A percentile compares a stretch with the other conserved stretches of the same genome.
phyloP scores from a whole-genome alignment of 2,888 invertebrate species.

The Bugulina stolonifera region DNA sequence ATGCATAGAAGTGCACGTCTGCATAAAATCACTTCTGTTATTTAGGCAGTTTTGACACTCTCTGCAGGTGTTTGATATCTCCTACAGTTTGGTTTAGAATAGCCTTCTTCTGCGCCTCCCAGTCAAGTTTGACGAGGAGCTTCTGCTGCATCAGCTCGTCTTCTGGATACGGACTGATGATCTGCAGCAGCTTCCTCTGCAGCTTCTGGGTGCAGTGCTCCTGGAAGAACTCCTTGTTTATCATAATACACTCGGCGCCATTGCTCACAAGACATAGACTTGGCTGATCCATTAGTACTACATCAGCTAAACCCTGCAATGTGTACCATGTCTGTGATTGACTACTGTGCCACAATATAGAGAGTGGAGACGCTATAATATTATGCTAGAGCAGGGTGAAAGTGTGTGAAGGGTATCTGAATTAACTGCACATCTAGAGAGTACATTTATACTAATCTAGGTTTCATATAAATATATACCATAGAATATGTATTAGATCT shows the following conservation, averaged over 20 bases:
- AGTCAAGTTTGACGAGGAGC: conserved; percentile 36
- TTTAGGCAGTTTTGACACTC: background rate
- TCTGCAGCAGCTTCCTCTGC: conserved; percentile 31
- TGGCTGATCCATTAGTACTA: conserved; percentile 39
- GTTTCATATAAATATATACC: too few relatives aligned
- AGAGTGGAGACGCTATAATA: too few relatives aligned
- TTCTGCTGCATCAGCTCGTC: conserved; percentile 37
- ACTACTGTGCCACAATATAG: too few relatives aligned
- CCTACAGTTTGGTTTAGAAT: background rate
- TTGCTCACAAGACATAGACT: conserved; percentile 42
- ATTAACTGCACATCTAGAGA: too few relatives aligned
- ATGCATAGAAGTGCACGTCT: too few relatives aligned
- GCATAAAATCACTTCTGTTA: too few relatives aligned
- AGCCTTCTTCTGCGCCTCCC: conserved; percentile 36
- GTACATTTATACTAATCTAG: too few relatives aligned
- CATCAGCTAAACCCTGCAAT: conserved; percentile 41
- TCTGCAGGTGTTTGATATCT: background rate
- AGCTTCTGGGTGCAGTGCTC: conserved; percentile 36
- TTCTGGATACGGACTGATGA: conserved; percentile 36
- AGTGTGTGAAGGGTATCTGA: too few relatives aligned
- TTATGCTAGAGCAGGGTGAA: too few relatives aligned
- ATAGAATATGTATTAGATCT: too few relatives aligned
- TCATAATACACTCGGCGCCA: conserved; percentile 42
- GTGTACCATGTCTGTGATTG: too few relatives aligned
- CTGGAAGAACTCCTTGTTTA: conserved; percentile 38